Evolutionary conservation across 1,140 invertebrate species (phyloP), one percentile per base, ranked within the genome.

Genomic region (Drosophila setifemur): DNA sequence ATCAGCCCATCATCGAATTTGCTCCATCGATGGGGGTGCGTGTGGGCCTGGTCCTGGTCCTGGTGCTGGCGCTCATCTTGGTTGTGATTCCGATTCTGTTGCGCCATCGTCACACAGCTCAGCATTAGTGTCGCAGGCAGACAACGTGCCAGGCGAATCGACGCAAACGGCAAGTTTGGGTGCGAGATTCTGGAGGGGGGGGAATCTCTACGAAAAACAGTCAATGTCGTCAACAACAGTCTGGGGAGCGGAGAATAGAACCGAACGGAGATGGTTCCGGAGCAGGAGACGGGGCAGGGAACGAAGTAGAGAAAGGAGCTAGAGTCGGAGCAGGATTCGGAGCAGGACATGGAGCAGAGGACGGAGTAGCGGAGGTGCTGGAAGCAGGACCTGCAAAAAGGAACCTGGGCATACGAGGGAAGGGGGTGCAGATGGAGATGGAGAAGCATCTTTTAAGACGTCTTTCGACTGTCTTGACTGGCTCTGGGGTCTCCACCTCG

Each of bases 71-170:
- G 5, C 21, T 5, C 21, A 23, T 55, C 11, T 23, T 54, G 19
- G 16, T 55, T 11, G 25, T 35, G 61, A 64, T 66, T 67, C 39
- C 28, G 14, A 28, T 70, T 26, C 18, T n/a, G 55, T 52, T 48
- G 58, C 31, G 53, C 58, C 60, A 71, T 70, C 63, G 70, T 85
- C 57, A 81, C 75, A 86, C 75, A 85, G 69, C 77, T 86, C 54
- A 69, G 72, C 72, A 85, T 85, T 85, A 85, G 81, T 85, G 81
- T 85, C 81, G 49, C 71, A 33, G 49, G 61, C 79, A 85, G 79
- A 67, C 81, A 72, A 85, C 79, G 81, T 75, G 81, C 75, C 71
- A 86, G 42, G 66, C 75, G 75, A 83, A 83, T 85, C 78, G 78
- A 83, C 66, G 81, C 43, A 68, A 55, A 73, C 61, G 50, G 35